A percentile compares a stretch with the other conserved stretches of the same genome.
phyloP scores from a whole-genome alignment of 2,888 invertebrate species.

The Apomyelois bistriatella region DNA sequence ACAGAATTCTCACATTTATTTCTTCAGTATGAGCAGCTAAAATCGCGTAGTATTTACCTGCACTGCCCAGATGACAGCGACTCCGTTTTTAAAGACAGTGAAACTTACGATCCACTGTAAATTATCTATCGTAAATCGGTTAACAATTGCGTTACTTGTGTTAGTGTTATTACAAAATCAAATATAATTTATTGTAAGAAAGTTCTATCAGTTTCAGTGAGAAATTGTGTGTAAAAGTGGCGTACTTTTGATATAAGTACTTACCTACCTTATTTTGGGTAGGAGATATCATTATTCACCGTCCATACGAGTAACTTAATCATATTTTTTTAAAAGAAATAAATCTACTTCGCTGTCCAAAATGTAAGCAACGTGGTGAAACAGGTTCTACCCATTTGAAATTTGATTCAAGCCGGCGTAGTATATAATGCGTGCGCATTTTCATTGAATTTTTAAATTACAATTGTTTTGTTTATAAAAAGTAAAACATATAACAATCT shows the following conservation, averaged over 20 bases:
- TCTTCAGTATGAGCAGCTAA: conserved; percentile 14
- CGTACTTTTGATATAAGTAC: not conserved
- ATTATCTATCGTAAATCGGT: conserved; percentile 25
- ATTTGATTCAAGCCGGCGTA: not conserved
- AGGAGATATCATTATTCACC: not conserved
- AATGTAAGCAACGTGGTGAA: not conserved
- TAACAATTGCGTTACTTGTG: conserved; percentile 14
- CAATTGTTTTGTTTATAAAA: too few relatives aligned
- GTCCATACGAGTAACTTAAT: not conserved
- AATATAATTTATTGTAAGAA: not conserved
- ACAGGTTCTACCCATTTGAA: not conserved
- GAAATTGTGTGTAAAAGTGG: conserved; percentile 4
- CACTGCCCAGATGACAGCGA: conserved; percentile 61
- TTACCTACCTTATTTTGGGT: not conserved
- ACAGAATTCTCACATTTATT: conserved; percentile 29
- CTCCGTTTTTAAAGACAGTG: conserved; percentile 48
- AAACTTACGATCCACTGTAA: conserved; percentile 42
- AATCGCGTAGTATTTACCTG: conserved; percentile 16
- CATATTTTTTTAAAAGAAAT: too few relatives aligned
- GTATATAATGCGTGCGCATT: conserved; percentile 9
- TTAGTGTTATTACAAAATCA: not conserved
- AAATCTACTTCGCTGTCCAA: too few relatives aligned
- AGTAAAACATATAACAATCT: too few relatives aligned
- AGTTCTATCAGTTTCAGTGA: conserved; percentile 11
- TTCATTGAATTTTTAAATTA: not conserved